Conservation (phyloP, 2,113 vertebrate genomes). For the Lathamus discolor region DNA sequence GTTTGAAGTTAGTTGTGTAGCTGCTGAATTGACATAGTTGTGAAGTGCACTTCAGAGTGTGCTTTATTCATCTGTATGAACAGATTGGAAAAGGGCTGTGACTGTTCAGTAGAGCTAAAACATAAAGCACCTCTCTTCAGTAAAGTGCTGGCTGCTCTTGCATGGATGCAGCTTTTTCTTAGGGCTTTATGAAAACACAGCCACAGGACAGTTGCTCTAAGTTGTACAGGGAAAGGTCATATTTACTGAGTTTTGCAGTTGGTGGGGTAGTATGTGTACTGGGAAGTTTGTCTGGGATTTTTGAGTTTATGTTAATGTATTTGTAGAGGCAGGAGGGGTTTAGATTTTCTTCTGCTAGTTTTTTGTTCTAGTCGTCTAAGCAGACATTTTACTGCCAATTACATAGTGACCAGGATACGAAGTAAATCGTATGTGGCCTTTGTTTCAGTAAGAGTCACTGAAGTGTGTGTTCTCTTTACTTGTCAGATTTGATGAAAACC, state of each 20-base stretch:
- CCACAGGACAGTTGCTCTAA: neutral
- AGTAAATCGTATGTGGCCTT: neutral
- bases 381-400: neutral
- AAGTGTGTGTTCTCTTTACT: neutral
- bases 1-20: conserved; percentile 13
- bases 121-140: neutral
- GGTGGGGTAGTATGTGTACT: neutral
- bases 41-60: neutral
- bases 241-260: neutral
- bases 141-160: neutral
- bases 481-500: conserved; percentile 48
- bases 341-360: neutral
- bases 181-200: neutral
- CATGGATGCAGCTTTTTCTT: neutral
- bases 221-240: neutral
- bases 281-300: neutral
- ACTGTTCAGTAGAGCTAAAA: neutral
- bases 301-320: neutral
- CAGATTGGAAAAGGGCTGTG: neutral
- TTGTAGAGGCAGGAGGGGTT: neutral
- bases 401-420: neutral
- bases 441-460: neutral
- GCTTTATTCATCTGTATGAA: neutral
- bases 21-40: neutral
- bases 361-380: neutral